These are phyloP conservation scores for Sciurus niger DNA, from an alignment of 2,113 vertebrate species.

Conservation along the genomic window DNA sequence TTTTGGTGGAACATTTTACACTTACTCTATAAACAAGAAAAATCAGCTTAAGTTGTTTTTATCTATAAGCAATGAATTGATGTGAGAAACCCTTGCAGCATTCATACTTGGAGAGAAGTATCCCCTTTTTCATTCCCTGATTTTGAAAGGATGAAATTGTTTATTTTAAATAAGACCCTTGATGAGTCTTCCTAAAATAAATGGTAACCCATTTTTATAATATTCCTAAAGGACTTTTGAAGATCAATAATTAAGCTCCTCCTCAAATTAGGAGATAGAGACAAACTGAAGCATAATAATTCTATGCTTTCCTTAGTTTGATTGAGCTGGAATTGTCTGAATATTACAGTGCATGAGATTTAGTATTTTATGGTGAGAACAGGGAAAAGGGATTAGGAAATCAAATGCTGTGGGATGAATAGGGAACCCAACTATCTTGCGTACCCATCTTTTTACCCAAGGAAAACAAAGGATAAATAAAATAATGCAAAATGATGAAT, in stretches of 20 bases:
- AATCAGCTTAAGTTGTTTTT: conserved; percentile 90
- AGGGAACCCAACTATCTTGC: not conserved
- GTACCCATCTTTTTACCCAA: not conserved
- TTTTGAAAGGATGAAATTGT: conserved; percentile 81
- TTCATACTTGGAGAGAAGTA: conserved; percentile 82
- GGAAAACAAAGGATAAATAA: conserved; percentile 29
- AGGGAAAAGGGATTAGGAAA: conserved; percentile 39
- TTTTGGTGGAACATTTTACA: conserved; percentile 91
- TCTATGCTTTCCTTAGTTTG: conserved; percentile 43
- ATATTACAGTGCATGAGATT: not conserved
- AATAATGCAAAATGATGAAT: not conserved
- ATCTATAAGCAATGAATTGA: conserved; percentile 87
- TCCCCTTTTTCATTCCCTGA: conserved; percentile 68
- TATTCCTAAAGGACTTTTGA: conserved; percentile 58
- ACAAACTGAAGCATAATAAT: conserved; percentile 44
- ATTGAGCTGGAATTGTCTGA: conserved; percentile 52
- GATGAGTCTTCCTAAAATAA: conserved; percentile 58
- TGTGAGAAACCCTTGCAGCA: conserved; percentile 85
- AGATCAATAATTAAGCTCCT: conserved; percentile 66
- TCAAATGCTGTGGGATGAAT: not conserved
- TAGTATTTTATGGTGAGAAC: conserved; percentile 46
- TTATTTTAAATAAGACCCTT: conserved; percentile 85
- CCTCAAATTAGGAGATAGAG: conserved; percentile 57
- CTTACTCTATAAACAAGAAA: conserved; percentile 88
- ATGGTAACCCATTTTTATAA: conserved; percentile 58